A percentile compares a stretch with the other conserved stretches of the same genome.
phyloP scores from a whole-genome alignment of 2,888 invertebrate species.

The Coremacera marginata region DNA sequence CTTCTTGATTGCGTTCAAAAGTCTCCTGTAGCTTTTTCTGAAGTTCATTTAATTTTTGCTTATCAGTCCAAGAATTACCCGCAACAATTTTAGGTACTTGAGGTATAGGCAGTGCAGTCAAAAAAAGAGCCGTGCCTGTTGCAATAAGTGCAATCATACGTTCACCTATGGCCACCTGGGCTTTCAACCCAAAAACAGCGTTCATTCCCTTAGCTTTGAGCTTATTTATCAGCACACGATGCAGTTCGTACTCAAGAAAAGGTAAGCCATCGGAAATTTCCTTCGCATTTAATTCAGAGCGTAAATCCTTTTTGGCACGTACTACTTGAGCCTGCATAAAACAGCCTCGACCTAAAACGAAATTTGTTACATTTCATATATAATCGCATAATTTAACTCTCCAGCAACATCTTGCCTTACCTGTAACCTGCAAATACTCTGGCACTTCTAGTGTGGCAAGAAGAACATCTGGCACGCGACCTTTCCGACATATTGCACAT shows the following conservation, averaged over 20 bases:
- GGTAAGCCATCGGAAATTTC: conserved; percentile 96
- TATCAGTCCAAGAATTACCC: conserved; percentile 76
- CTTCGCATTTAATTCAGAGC: conserved; percentile 88
- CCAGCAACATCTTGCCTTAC: conserved; percentile 31
- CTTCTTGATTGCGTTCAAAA: conserved; percentile 79
- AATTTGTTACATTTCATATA: neutral
- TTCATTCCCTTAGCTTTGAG: conserved; percentile 95
- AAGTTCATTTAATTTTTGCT: conserved; percentile 76
- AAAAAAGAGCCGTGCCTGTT: conserved; percentile 86
- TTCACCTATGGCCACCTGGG: conserved; percentile 87
- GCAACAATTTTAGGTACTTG: conserved; percentile 79
- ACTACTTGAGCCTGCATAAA: conserved; percentile 82
- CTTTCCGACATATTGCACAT: conserved; percentile 80
- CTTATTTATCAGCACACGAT: conserved; percentile 90
- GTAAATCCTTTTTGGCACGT: conserved; percentile 81
- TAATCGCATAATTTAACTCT: neutral
- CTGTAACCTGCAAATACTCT: conserved; percentile 78
- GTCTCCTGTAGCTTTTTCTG: conserved; percentile 79
- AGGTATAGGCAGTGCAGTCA: conserved; percentile 83
- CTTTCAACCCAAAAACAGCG: conserved; percentile 88
- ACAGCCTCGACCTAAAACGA: conserved; percentile 72
- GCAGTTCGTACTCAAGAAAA: conserved; percentile 95
- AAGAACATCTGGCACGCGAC: conserved; percentile 90
- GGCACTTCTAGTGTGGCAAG: conserved; percentile 91
- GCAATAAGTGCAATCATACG: conserved; percentile 89